phyloP scores from a whole-genome alignment of 2,888 invertebrate species.

The Lasioglossum oenotherae region DNA sequence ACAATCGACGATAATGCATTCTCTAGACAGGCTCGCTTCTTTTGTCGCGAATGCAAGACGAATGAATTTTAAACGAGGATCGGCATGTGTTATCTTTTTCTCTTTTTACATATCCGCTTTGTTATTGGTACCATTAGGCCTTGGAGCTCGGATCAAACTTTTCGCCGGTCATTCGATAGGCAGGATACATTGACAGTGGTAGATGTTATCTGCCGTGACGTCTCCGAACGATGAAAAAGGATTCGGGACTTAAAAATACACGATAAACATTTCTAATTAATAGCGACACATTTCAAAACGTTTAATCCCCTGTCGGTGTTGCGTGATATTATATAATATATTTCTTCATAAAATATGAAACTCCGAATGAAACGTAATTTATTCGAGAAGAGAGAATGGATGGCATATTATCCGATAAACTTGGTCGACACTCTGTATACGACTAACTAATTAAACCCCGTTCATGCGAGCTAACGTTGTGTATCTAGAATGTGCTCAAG shows the following conservation, averaged over 20 bases:
- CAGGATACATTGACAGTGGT: neutral
- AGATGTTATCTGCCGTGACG: neutral
- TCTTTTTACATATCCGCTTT: neutral
- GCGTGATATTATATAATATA: too few species aligned
- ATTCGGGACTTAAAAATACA: neutral
- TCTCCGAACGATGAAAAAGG: neutral
- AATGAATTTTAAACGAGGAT: constrained; percentile 25
- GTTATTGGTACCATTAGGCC: constrained; percentile 4
- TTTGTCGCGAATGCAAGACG: constrained; percentile 27
- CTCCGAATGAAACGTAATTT: neutral
- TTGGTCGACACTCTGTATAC: neutral
- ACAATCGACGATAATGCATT: constrained; percentile 45
- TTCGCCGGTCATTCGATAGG: constrained; percentile 3
- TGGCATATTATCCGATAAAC: neutral
- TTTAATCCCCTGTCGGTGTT: too few species aligned
- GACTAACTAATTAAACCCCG: neutral
- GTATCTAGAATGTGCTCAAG: neutral
- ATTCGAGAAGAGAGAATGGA: neutral
- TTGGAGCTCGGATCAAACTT: neutral
- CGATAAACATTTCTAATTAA: neutral
- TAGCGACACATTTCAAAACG: too few species aligned
- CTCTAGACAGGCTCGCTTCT: constrained; percentile 1
- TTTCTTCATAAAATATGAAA: neutral
- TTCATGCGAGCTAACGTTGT: neutral
- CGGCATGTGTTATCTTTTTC: neutral